phyloP scores from a whole-genome alignment of 2,113 vertebrate species.

The Labeo rohita region DNA sequence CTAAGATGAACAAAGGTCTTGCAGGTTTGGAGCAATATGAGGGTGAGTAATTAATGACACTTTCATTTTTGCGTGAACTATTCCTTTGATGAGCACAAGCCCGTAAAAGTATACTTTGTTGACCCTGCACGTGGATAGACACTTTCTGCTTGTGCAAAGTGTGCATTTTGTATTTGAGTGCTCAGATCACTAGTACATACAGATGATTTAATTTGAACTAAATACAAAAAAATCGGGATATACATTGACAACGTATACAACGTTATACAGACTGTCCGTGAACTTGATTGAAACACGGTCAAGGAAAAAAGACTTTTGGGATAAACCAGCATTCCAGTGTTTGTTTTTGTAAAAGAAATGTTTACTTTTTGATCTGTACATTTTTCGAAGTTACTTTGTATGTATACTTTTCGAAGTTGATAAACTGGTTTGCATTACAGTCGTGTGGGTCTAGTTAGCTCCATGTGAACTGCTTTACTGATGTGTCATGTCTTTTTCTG shows the following conservation, averaged over 20 bases:
- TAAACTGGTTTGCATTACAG: neutral
- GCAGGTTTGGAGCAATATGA: too few species aligned
- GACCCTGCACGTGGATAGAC: neutral
- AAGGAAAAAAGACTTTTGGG: too few species aligned
- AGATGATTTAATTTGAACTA: neutral
- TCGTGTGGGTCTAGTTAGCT: neutral
- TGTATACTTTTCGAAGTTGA: neutral
- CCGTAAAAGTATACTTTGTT: neutral
- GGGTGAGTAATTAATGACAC: too few species aligned
- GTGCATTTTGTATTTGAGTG: neutral
- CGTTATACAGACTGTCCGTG: too few species aligned
- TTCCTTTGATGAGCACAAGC: neutral
- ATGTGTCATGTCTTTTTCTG: neutral
- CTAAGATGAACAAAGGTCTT: too few species aligned
- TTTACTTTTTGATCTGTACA: neutral
- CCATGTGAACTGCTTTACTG: neutral
- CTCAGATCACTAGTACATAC: neutral
- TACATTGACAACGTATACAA: too few species aligned
- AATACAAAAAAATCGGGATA: neutral
- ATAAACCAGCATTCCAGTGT: too few species aligned
- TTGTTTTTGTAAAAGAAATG: too few species aligned
- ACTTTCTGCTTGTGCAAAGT: neutral
- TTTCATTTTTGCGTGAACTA: too few species aligned
- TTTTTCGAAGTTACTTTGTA: neutral
- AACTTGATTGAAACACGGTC: too few species aligned